Evolutionary conservation across 92 coral and sea anemone genomes (phyloP), one percentile per base, ranked within the genome.

Genomic region (Virgularia gustaviana): DNA sequence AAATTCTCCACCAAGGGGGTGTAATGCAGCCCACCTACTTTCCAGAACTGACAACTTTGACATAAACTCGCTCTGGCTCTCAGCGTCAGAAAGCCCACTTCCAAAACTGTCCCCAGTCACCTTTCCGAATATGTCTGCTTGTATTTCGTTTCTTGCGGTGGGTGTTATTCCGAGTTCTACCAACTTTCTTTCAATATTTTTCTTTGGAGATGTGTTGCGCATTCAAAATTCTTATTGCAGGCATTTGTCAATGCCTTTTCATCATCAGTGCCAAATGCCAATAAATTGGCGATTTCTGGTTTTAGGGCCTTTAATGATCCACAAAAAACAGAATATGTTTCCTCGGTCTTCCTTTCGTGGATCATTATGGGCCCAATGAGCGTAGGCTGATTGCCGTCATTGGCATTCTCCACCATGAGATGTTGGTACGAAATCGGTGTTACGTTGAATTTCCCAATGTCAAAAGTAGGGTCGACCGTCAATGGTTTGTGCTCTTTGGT

Each of bases 381-480:
- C 18, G 82, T 82, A 27, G 86, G 86, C 42, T 82, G 83, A 18
- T 76, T 82, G 24, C 79, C 72, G 43, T 43, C 0, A 13, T 43
- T 43, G 2, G n/a, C 51, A 13, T 43, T 22, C 13, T 22, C 67
- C 20, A 83, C 55, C 56, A 77, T 19, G 30, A 83, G 75, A 45
- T 83, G 82, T 52, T 82, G 79, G 71, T 83, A 78, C 15, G 87
- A 83, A 56, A 78, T 83, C 45, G 80, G 87, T 10, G 80, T 78
- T 24, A 71, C 83, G 47, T 71, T 83, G 79, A 70, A 83, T 18
- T 72, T 79, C 25, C 87, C 83, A 23, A 83, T 52, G 73, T 83
- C 79, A 60, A 83, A 83, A 29, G 77, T 78, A 52, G 83, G 87
- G 71, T 83, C 83, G 13, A 83, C 79, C 28, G 83, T 78, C 9